Evolutionary conservation across 2,113 vertebrate species (phyloP).

Genomic region (Cochlearius cochlearius): DNA sequence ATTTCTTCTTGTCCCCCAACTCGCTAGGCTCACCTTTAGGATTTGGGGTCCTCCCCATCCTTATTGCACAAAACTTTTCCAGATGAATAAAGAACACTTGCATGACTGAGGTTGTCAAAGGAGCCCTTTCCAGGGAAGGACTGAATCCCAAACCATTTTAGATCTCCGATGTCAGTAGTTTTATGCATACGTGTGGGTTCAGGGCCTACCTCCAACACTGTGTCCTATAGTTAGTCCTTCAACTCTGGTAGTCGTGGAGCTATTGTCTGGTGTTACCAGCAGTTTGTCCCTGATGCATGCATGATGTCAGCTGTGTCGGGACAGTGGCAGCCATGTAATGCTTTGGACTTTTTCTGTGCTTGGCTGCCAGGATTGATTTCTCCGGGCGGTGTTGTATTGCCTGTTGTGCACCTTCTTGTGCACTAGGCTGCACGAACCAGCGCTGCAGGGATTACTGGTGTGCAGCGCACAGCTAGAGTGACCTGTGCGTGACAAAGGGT

Average conservation of each 20-base stretch:
- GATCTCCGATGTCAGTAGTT: accelerated
- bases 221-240: not conserved
- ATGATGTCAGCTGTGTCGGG: accelerated
- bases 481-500: not conserved
- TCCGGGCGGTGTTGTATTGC: accelerated
- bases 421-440: not conserved
- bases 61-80: too few relatives aligned
- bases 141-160: accelerated
- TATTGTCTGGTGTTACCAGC: too few relatives aligned
- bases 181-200: accelerated
- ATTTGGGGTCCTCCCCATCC: not conserved
- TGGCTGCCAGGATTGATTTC: accelerated
- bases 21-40: too few relatives aligned
- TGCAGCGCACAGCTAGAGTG: accelerated
- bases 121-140: not conserved
- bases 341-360: accelerated
- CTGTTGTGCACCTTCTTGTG: accelerated
- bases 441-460: accelerated
- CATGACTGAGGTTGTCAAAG: accelerated
- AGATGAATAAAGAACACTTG: not conserved
- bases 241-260: accelerated
- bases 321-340: accelerated
- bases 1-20: not conserved
- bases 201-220: not conserved
- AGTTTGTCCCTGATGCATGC: accelerated